Base-by-base conservation (phyloP, 2,888 invertebrate species). In the Latrodectus hesperus region DNA sequence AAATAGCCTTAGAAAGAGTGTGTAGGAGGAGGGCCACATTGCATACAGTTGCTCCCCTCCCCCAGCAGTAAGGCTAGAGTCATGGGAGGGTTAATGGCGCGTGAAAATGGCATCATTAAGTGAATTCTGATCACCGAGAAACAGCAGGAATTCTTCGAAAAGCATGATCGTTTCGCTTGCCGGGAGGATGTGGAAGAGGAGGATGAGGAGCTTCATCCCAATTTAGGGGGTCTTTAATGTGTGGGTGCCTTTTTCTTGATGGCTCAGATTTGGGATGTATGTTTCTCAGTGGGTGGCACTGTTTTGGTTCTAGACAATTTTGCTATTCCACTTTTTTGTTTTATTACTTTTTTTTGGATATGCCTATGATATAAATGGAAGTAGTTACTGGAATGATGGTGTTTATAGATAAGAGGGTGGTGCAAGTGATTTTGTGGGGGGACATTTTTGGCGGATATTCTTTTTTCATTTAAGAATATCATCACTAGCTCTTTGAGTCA, bases 41-140 rank as follows among this genome's bases (percentile, higher is more conserved):
- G 82, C 82, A 75, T 82, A 60, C 68, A 68, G 68, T 22, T 53
- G 10, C 49, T 60, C 10, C 49, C 16, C 67, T 52, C 64, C 51
- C 67, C 65, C 77, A 68, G 26, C 73, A 73, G 84, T 51, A 14
- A 11, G 71, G 72, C 53, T 80, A 70, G 83, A 75, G 64, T 76
- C 74, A 80, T 71, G 84, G 64, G 73, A 53, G 22, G 64, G 82
- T 70, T 74, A 82, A 82, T 82, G 82, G 53, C 60, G 67, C 75
- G 82, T 26, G 67, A 74, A 67, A 73, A 81, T 88, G 84, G 88
- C 88, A 75, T 88, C 88, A 88, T 88, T 88, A 88, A 88, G 84
- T 84, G 88, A 88, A 84, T 83, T 82, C 84, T 88, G 88, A 88
- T 84, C 88, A 84, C 84, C 79, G 72, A 71, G 71, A 67, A 80